Evolutionary conservation across 2,113 vertebrate species (phyloP), one percentile per base, ranked within the genome.

Genomic region (Orycteropus afer): DNA sequence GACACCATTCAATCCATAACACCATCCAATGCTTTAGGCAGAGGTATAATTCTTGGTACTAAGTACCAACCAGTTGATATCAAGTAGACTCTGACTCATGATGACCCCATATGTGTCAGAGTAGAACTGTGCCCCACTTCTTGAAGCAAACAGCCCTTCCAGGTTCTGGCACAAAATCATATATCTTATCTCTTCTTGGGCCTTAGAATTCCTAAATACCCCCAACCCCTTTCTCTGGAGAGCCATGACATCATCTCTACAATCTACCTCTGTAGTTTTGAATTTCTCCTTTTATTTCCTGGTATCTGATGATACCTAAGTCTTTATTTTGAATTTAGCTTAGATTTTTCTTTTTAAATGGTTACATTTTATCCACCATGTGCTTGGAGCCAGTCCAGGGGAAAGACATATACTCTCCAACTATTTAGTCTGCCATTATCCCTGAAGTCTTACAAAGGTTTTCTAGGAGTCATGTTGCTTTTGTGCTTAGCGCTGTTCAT

Each of bases 231-330:
- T 61, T 91, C 42, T 3, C 82, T 37, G 14, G 34, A 20, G 25
- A 80, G 1, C 23, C 5, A 34, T 73, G 23, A 55, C 34, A 63
- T 80, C 40, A 55, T 67, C 34, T 67, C n/a, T 77, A 82, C 71
- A 32, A 42, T 90, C 6, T 29, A 90, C 65, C 34, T 90, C 42
- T 49, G 22, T 57, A 69, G n/a, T 23, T 59, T 89, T 95, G 47
- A 57, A 67, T 81, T 61, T 79, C 49, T 71, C 32, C 63, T 96
- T 83, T 86, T 77, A 76, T 57, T 93, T 95, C 23, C 42, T 73
- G 76, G 20, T 82, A 14, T 14, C 1, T 57, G 22, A 78, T 7
- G 51, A 55, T 63, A 89, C 85, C 69, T 29, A 81, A 53, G 20
- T 29, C 23, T 69, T 61, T 84, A 55, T 67, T 91, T 59, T 95